phyloP scores from a whole-genome alignment of 2,888 invertebrate genomes.

The Scaptomyza reducta region DNA sequence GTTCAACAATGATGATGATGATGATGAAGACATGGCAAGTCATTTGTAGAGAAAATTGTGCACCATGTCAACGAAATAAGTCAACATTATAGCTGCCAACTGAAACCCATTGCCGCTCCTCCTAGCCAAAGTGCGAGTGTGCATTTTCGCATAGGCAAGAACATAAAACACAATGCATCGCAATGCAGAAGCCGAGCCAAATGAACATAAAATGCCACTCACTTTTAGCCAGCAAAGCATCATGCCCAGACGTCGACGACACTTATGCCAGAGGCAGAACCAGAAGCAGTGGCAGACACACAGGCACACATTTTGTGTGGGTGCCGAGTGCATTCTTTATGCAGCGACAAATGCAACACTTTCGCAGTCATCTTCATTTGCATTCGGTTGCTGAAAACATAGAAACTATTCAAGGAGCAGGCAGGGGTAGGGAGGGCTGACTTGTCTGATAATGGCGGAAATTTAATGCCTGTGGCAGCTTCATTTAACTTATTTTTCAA shows the following conservation, averaged over 20 bases:
- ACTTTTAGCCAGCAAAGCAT: constrained; percentile 50
- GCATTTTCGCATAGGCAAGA: constrained; percentile 62
- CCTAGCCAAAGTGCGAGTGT: constrained; percentile 29
- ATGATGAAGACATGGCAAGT: constrained; percentile 52
- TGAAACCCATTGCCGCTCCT: not conserved
- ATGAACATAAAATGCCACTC: constrained; percentile 80
- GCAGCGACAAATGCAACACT: constrained; percentile 57
- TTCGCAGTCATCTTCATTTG: constrained; percentile 52
- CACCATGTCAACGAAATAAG: constrained; percentile 67
- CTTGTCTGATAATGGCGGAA: constrained; percentile 57
- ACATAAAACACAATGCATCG: constrained; percentile 72
- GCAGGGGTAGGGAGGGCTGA: constrained; percentile 24
- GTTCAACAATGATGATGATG: constrained; percentile 17
- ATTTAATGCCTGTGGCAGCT: constrained; percentile 74
- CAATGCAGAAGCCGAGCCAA: constrained; percentile 42
- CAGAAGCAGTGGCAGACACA: not conserved
- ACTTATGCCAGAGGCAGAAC: constrained; percentile 3
- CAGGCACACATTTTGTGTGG: constrained; percentile 2
- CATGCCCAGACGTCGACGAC: constrained; percentile 20
- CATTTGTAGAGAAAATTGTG: constrained; percentile 63
- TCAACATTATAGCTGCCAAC: constrained; percentile 41
- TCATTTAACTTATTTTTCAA: constrained; percentile 69
- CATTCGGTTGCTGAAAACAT: constrained; percentile 30
- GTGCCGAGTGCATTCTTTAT: constrained; percentile 58
- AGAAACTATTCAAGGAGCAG: not conserved